Evolutionary conservation across 2,888 invertebrate species (phyloP).

Genomic region (Pelosia muscerda): DNA sequence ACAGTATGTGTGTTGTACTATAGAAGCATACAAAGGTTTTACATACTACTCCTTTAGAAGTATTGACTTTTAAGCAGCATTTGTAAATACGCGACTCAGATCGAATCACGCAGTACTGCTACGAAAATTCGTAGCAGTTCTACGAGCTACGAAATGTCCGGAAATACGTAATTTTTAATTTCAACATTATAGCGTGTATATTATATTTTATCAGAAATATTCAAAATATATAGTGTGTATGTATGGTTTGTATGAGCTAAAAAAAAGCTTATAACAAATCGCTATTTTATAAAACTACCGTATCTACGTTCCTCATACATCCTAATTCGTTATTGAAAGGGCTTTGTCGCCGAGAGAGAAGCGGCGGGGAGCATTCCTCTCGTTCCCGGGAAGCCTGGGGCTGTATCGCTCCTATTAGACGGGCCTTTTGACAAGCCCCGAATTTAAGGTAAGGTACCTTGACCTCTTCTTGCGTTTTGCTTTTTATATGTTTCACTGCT

Average conservation of each 20-base stretch:
- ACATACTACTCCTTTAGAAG: no score
- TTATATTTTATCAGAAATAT: no score
- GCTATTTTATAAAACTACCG: constrained; percentile 19
- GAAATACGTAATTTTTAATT: no score
- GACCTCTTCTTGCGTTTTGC: background rate
- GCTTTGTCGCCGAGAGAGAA: constrained; percentile 52
- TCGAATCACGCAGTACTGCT: background rate
- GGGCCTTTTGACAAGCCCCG: constrained; percentile 51
- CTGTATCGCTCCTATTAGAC: constrained; percentile 59
- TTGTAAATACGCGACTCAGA: no score
- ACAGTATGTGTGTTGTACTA: no score
- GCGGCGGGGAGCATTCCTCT: constrained; percentile 49
- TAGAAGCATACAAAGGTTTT: no score
- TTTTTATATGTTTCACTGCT: background rate
- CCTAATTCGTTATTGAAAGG: constrained; percentile 57
- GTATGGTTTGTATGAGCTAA: background rate
- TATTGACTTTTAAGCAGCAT: no score
- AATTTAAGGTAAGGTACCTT: constrained; percentile 14
- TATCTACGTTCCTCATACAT: constrained; percentile 45
- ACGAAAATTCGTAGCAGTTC: background rate
- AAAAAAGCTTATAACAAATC: background rate
- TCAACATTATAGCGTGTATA: no score
- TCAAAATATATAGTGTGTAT: no score
- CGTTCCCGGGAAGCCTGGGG: constrained; percentile 29
- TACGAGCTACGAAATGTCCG: background rate